A percentile compares a stretch with the other conserved stretches of the same genome.
phyloP scores from a whole-genome alignment of 1,140 invertebrate species.

The Apis dorsata region DNA sequence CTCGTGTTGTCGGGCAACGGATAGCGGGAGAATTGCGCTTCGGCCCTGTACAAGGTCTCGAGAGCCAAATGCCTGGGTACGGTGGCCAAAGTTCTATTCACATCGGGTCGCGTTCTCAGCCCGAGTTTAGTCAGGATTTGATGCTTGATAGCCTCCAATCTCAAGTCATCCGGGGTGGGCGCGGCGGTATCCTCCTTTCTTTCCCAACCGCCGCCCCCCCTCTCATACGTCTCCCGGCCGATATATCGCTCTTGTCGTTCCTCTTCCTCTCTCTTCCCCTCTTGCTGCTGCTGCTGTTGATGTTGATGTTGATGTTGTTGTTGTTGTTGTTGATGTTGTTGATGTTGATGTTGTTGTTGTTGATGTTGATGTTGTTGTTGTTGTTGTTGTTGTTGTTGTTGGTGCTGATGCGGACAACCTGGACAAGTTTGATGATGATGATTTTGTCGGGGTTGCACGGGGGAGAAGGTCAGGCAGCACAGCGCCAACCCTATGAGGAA shows the following conservation, averaged over 20 bases:
- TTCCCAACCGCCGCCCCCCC: constrained; percentile 33
- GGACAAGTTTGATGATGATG: constrained; percentile 76
- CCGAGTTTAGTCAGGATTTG: constrained; percentile 89
- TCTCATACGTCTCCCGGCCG: constrained; percentile 67
- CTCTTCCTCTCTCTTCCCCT: constrained; percentile 26
- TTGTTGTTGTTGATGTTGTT: constrained; percentile 70
- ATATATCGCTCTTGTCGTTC: constrained; percentile 61
- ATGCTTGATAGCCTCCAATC: constrained; percentile 88
- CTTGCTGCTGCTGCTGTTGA: constrained; percentile 47
- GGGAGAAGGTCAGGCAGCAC: constrained; percentile 59
- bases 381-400: constrained; percentile 55
- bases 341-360: constrained; percentile 14
- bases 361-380: no score
- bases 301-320: not conserved
- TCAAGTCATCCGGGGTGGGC: constrained; percentile 80
- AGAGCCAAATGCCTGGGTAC: constrained; percentile 85
- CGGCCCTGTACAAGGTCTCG: constrained; percentile 85
- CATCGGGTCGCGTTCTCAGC: constrained; percentile 84
- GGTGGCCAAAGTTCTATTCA: constrained; percentile 82
- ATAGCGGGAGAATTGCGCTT: constrained; percentile 73
- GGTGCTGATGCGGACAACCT: constrained; percentile 76
- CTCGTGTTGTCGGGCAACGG: constrained; percentile 47
- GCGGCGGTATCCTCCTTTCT: constrained; percentile 61
- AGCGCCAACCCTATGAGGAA: constrained; percentile 68
- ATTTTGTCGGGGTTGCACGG: constrained; percentile 67